Base-by-base conservation (phyloP, 2,888 invertebrate species). In the Therioaphis trifolii region DNA sequence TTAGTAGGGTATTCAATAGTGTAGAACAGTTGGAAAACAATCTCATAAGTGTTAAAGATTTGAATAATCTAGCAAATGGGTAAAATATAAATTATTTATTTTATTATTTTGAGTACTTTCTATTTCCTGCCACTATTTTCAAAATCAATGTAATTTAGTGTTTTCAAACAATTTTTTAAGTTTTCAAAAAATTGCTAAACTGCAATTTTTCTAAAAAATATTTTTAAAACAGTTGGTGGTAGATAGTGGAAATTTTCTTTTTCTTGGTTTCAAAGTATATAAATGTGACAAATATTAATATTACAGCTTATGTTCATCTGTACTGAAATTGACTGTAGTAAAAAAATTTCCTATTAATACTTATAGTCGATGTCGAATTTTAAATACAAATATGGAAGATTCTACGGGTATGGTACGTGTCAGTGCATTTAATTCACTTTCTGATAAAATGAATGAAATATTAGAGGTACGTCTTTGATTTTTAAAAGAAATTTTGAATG, bases 371-470 rank as follows among this genome's bases (percentile, higher is more conserved):
- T 82, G 74, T 52, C n/a, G 43, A 66, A 14, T 82, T 66, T 74
- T 82, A 63, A 82, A 74, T 66, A n/a, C 66, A 18, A 82, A 63
- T n/a, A 63, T 82, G 82, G 24, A 40, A 49, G 82, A 82, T 74
- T 63, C 29, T 18, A 74, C 46, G 0, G 63, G 74, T 40, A 15
- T 82, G 24, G 35, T 82, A 15, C 52, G 74, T n/a, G 82, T 82
- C 15, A 49, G 82, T 82, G 82, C 82, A n/a, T 82, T 82, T n/a
- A 66, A 74, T 82, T 63, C 74, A 14, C 43, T 82, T 55, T 35
- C 29, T 40, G 49, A 63, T 40, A 11, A 4, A 12, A 40, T 82
- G 24, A 35, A 74, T 63, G 18, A 35, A 40, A 63, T 82, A 66
- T 40, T 82, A n/a, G 12, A 82, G 74, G 82, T 82, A 80, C 7